These are phyloP conservation scores for Rynchops niger DNA, from an alignment of 2,113 vertebrate genomes.

Conservation along the genomic window DNA sequence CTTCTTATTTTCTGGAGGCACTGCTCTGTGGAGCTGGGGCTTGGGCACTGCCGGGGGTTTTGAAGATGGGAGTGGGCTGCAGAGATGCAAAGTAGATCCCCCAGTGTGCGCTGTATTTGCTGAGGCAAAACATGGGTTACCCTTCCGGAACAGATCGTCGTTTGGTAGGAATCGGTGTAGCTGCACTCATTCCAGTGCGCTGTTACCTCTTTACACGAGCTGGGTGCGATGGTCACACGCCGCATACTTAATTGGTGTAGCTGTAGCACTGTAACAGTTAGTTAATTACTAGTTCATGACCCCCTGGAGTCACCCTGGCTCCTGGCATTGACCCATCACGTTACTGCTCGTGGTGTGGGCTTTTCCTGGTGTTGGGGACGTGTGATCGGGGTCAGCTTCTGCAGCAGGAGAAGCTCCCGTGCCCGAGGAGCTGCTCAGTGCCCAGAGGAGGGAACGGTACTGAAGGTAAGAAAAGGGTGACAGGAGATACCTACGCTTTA, in stretches of 20 bases:
- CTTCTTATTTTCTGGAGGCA: not conserved
- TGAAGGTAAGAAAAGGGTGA: not conserved
- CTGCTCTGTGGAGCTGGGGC: not conserved
- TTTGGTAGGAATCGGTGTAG: not conserved
- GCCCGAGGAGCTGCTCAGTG: not conserved
- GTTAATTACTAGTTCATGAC: not conserved
- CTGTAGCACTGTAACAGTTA: not conserved
- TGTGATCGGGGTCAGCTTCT: not conserved
- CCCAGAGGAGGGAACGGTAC: not conserved
- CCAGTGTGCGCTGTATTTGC: rapidly evolving
- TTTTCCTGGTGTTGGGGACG: not conserved
- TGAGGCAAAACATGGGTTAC: not conserved
- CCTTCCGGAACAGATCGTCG: rapidly evolving
- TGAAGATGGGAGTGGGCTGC: not conserved
- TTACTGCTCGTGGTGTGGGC: not conserved
- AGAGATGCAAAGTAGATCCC: not conserved
- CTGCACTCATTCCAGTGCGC: not conserved
- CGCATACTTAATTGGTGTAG: rapidly evolving
- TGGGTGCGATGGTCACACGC: not conserved
- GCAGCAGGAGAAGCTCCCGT: not conserved
- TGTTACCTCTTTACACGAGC: rapidly evolving
- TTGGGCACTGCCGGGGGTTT: not conserved
- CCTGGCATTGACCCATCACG: not conserved
- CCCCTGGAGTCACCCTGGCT: not conserved
- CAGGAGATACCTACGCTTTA: not conserved